These are phyloP conservation scores for Protomyctophum bolini DNA, from an alignment of 2,113 vertebrate genomes.

Conservation along the genomic window DNA sequence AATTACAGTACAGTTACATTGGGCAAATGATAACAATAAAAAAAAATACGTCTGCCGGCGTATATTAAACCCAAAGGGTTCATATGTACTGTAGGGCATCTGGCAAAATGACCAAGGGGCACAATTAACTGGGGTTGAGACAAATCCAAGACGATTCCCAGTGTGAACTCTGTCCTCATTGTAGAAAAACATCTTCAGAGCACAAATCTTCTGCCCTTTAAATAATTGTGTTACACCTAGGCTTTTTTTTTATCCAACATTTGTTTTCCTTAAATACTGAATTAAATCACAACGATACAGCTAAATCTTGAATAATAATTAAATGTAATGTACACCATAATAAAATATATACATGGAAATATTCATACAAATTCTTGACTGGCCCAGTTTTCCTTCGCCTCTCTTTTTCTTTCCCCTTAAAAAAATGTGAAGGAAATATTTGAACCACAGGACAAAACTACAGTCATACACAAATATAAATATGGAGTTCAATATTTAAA, in stretches of 20 bases:
- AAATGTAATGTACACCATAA: conserved; percentile 82
- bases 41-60: conserved; percentile 72
- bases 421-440: conserved; percentile 62
- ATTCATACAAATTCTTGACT: conserved; percentile 76
- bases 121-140: conserved; percentile 68
- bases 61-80: conserved; percentile 66
- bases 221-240: conserved; percentile 77
- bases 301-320: conserved; percentile 80
- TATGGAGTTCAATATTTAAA: conserved; percentile 48
- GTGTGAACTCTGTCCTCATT: conserved; percentile 66
- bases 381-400: conserved; percentile 56
- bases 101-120: conserved; percentile 73
- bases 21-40: conserved; percentile 74
- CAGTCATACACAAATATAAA: conserved; percentile 50
- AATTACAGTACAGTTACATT: conserved; percentile 76
- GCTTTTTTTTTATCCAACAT: conserved; percentile 70
- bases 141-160: conserved; percentile 67
- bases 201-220: conserved; percentile 62
- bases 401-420: conserved; percentile 71
- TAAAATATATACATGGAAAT: conserved; percentile 85
- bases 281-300: conserved; percentile 83
- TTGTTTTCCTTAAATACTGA: conserved; percentile 75
- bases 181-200: conserved; percentile 73
- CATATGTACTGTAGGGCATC: conserved; percentile 47
- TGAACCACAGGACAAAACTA: conserved; percentile 56